These are phyloP conservation scores for Eueremaeus valkanovi DNA, from an alignment of 2,888 invertebrate species.

Conservation along the genomic window DNA sequence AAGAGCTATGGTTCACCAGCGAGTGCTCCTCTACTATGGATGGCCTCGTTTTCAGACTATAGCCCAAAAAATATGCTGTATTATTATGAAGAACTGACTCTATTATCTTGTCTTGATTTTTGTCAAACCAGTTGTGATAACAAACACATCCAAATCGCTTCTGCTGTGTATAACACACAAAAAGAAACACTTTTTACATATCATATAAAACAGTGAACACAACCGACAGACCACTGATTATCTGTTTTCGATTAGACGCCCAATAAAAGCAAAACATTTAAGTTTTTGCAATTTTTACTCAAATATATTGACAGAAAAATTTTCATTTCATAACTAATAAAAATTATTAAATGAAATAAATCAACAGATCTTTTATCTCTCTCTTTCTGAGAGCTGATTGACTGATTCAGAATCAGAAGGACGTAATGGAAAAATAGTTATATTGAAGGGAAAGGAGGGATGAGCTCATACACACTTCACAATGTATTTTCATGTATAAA, in stretches of 20 bases:
- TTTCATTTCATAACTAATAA: background rate
- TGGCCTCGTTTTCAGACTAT: constrained; percentile 21
- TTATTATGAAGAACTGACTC: constrained; percentile 7
- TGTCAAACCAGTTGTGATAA: constrained; percentile 38
- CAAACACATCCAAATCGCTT: constrained; percentile 12
- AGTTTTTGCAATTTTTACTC: background rate
- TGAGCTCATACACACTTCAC: constrained; percentile 12
- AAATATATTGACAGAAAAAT: background rate
- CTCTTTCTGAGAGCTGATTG: background rate
- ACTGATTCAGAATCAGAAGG: constrained; percentile 26
- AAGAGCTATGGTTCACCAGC: constrained; percentile 19
- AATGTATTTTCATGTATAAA: background rate
- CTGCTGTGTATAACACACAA: background rate
- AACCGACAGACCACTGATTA: constrained; percentile 8
- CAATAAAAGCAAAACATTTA: background rate
- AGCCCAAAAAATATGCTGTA: background rate
- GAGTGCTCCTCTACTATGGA: constrained; percentile 11
- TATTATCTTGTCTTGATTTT: constrained; percentile 36
- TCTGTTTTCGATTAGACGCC: constrained; percentile 12
- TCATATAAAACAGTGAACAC: background rate
- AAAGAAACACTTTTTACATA: background rate
- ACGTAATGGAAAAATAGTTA: constrained; percentile 2
- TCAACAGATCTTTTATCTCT: background rate
- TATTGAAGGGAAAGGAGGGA: background rate
- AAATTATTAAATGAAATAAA: constrained; percentile 6